Evolutionary conservation across 2,888 invertebrate genomes (phyloP), one percentile per base, ranked within the genome.

Genomic region (Helleia helle): DNA sequence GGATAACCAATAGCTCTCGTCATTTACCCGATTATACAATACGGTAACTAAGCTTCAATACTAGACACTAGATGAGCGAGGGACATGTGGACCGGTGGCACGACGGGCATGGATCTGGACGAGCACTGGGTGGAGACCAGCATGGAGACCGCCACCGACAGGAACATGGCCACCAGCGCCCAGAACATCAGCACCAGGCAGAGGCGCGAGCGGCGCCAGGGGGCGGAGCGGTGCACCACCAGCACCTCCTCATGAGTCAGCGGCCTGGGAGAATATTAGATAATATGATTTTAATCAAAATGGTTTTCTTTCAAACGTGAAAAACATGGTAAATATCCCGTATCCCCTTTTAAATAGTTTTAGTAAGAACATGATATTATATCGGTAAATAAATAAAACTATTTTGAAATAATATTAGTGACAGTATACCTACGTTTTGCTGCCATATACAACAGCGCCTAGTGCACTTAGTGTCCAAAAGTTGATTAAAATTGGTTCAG

Each of bases 241-340:
- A 75, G 47, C 0, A 88, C 71, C 56, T 88, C 87, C 43, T 87
- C 86, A 18, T 70, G 52, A 5, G 75, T 75, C n/a, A 88, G 56
- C 1, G 71, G 59, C 42, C 79, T 77, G 71, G 4, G 65, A 69
- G 38, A 29, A 38, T 42, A 17, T 27, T n/a, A n/a, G n/a, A n/a
- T n/a, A n/a, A n/a, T n/a, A n/a, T n/a, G n/a, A n/a, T n/a, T n/a
- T n/a, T n/a, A n/a, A n/a, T n/a, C n/a, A n/a, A 26, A 37, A 24
- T 1, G 8, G 6, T 37, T 26, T 34, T 28, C 15, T 6, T 22
- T 11, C 11, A 13, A 1, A 13, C 9, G 17, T 17, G 4, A 31
- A 7, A 30, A 7, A 4, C 30, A 30, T 8, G 13, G 8, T n/a
- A n/a, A n/a, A n/a, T n/a, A n/a, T n/a, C n/a, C n/a, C n/a, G n/a